phyloP scores from a whole-genome alignment of 1,140 invertebrate species.

The Atta texana region DNA sequence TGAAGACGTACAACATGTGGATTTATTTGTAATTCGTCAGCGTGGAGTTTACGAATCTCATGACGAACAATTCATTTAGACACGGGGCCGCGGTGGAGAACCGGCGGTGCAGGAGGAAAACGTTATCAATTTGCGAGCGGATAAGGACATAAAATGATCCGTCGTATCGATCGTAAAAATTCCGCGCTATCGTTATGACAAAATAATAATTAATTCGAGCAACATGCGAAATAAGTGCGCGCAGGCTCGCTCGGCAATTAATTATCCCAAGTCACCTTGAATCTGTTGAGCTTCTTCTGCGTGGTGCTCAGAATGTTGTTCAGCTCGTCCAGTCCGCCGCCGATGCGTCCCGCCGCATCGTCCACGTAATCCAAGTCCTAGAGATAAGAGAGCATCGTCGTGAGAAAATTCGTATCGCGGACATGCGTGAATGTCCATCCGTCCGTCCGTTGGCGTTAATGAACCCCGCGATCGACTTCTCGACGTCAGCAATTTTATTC shows the following conservation, averaged over 20 bases:
- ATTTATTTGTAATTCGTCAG: constrained; percentile 2
- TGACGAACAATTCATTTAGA: constrained; percentile 25
- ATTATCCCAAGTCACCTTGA: constrained; percentile 89
- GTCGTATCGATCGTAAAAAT: constrained; percentile 58
- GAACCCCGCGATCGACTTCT: background rate
- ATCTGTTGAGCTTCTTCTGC: constrained; percentile 94
- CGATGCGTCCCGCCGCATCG: constrained; percentile 90
- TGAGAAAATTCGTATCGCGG: background rate
- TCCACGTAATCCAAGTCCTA: constrained; percentile 90
- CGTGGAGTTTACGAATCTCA: background rate
- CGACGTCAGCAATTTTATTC: constrained; percentile 26
- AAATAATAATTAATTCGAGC: constrained; percentile 60
- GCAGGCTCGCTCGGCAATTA: constrained; percentile 23
- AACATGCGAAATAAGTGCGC: constrained; percentile 44
- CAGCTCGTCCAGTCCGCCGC: constrained; percentile 93
- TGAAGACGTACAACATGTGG: no score
- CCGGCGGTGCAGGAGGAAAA: background rate
- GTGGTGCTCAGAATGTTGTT: constrained; percentile 93
- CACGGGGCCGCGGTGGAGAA: background rate
- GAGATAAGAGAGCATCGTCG: constrained; percentile 51
- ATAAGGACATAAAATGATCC: constrained; percentile 40
- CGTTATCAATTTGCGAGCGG: constrained; percentile 55
- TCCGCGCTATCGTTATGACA: constrained; percentile 51
- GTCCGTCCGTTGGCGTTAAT: constrained; percentile 8
- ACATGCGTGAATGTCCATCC: background rate